Evolutionary conservation across 2,888 invertebrate species (phyloP), one percentile per base, ranked within the genome.

Genomic region (Agyllia agylla): DNA sequence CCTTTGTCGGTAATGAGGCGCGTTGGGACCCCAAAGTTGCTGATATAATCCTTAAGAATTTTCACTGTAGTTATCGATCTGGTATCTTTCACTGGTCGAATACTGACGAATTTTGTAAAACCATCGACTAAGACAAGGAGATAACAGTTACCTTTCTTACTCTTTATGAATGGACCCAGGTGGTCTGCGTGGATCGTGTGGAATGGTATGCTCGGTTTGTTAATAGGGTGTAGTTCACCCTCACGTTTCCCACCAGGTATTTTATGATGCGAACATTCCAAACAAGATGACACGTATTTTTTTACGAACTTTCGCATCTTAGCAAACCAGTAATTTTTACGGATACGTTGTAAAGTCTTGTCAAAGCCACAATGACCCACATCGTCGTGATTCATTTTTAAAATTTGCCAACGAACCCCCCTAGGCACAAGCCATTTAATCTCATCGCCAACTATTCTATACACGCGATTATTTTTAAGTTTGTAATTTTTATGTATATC

Each of bases 181-280:
- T 92, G 94, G 49, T 94, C 95, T 57, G 87, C 90, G 24, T 93
- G 95, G 5, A 86, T 85, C 30, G 93, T 96, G 20, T 94, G 93
- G 17, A 94, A 94, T 0, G 95, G 94, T 0, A 86, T 49, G 13
- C 73, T 81, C 0, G 87, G 11, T 33, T 94, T 94, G 2, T 87
- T 81, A 11, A 95, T 94, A 0, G 94, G 93, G 38, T 94, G 93
- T 0, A 95, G 38, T 17, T 82, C 42, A 2, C 94, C 94, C 33
- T 90, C 87, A 0, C 77, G 84, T n/a, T 84, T 89, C 1, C 94
- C 94, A 8, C 89, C 91, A 5, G 90, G 91, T 27, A 70, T 70
- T 70, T 93, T 93, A 80, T 93, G 91, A 75, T 92, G 91, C 0
- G 91, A 90, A 84, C 93, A 94, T 38, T 93, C 91, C 1, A 94